Percentiles rank a stretch among this genome's conserved stretches.
Conservation (phyloP, 2,888 invertebrate genomes). For the Augochlorella aurata region DNA sequence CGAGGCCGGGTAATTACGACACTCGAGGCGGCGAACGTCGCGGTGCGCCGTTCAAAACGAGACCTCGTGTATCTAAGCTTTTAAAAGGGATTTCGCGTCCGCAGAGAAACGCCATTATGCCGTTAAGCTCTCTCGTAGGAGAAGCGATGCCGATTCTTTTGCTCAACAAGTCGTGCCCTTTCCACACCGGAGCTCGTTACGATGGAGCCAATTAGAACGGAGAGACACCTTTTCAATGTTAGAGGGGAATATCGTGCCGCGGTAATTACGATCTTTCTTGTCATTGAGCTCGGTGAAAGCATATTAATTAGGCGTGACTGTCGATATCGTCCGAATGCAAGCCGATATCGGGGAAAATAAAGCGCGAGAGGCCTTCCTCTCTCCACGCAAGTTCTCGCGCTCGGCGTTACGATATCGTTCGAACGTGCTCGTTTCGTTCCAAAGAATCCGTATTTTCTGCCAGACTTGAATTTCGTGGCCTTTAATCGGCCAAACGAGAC, state of each 20-base stretch:
- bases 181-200: slow-evolving; percentile 36
- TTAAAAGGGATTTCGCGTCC: slow-evolving; percentile 47
- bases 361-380: background rate
- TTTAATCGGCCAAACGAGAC: slow-evolving; percentile 33
- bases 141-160: slow-evolving; percentile 53
- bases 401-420: background rate
- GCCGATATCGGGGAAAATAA: slow-evolving; percentile 6
- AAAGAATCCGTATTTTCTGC: background rate
- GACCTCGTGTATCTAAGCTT: slow-evolving; percentile 34
- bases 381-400: background rate
- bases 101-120: slow-evolving; percentile 46
- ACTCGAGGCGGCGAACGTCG: slow-evolving; percentile 73
- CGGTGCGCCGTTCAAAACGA: slow-evolving; percentile 43
- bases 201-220: slow-evolving; percentile 57
- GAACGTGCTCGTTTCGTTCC: background rate
- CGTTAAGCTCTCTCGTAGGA: slow-evolving; percentile 30
- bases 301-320: slow-evolving; percentile 49
- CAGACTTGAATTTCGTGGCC: slow-evolving; percentile 26
- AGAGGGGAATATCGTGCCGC: slow-evolving; percentile 19
- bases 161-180: slow-evolving; percentile 53
- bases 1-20: slow-evolving; percentile 76
- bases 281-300: slow-evolving; percentile 36
- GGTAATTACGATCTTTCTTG: slow-evolving; percentile 45
- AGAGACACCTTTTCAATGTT: slow-evolving; percentile 53
- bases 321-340: background rate